These are phyloP conservation scores for Astropecten irregularis DNA, from an alignment of 53 echinoderm and acorn worm species.

Conservation along the genomic window DNA sequence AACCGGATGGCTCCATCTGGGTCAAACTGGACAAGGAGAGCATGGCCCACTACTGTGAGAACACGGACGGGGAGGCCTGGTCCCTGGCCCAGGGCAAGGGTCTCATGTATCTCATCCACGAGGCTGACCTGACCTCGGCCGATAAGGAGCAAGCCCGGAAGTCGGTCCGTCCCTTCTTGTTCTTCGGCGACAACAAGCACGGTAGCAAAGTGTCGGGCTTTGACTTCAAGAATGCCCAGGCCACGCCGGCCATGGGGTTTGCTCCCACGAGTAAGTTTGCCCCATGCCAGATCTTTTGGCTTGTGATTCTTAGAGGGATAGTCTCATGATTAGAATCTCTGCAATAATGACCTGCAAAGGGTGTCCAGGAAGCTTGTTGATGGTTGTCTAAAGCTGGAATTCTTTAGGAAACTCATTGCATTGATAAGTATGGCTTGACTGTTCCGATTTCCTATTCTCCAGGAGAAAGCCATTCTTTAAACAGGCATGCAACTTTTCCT, in stretches of 20 bases:
- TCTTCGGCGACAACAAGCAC: constrained; percentile 50
- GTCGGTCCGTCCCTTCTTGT: constrained; percentile 34
- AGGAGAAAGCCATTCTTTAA: too few relatives aligned
- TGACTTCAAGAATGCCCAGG: constrained; percentile 93
- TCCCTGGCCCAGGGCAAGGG: constrained; percentile 79
- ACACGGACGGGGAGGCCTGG: constrained; percentile 94
- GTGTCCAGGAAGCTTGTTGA: too few relatives aligned
- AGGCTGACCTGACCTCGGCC: constrained; percentile 57
- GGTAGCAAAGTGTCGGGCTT: constrained; percentile 66
- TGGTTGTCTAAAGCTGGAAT: too few relatives aligned
- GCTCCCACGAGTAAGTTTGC: constrained; percentile 65
- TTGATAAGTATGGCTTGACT: too few relatives aligned
- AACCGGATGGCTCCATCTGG: constrained; percentile 79
- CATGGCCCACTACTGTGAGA: constrained; percentile 95
- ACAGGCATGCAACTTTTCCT: too few relatives aligned
- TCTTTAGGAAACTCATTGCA: too few relatives aligned
- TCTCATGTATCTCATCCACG: constrained; percentile 71
- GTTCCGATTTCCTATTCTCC: too few relatives aligned
- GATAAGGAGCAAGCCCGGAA: constrained; percentile 66
- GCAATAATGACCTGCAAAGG: too few relatives aligned
- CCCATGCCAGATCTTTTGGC: background rate
- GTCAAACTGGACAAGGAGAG: constrained; percentile 91
- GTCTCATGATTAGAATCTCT: too few relatives aligned
- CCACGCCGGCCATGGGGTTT: constrained; percentile 83
- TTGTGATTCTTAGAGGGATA: background rate